Conservation (phyloP, 2,797 vertebrate species). For the Podarcis lilfordi region DNA sequence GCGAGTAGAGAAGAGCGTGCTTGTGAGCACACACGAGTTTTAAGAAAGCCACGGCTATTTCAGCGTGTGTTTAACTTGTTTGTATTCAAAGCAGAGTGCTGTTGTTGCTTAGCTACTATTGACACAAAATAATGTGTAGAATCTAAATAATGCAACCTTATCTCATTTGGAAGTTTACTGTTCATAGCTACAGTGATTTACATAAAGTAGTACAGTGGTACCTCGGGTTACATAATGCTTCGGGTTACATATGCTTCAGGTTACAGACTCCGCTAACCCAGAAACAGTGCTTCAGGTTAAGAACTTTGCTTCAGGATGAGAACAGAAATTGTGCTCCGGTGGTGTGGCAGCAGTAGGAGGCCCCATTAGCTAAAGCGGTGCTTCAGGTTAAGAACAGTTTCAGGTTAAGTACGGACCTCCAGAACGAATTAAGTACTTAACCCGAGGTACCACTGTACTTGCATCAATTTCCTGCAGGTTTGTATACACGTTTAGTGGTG, state of each 20-base stretch:
- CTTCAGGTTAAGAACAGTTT: too few relatives aligned
- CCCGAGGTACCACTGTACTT: background rate
- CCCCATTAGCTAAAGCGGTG: too few relatives aligned
- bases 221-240: too few relatives aligned
- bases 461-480: background rate
- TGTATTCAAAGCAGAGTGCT: accelerated
- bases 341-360: too few relatives aligned
- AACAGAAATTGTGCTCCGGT: too few relatives aligned
- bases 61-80: background rate
- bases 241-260: too few relatives aligned
- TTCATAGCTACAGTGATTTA: background rate
- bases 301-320: too few relatives aligned
- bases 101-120: background rate
- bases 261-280: too few relatives aligned
- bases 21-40: conserved; percentile 14
- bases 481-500: background rate
- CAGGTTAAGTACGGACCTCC: too few relatives aligned
- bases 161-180: background rate
- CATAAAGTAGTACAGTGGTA: background rate
- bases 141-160: background rate
- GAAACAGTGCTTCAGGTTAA: too few relatives aligned
- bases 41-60: conserved; percentile 2
- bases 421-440: too few relatives aligned
- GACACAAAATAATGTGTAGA: background rate
- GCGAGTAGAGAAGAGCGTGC: background rate